Evolutionary conservation across 2,888 invertebrate genomes (phyloP).

Genomic region (Hydrotaea cyrtoneurina): DNA sequence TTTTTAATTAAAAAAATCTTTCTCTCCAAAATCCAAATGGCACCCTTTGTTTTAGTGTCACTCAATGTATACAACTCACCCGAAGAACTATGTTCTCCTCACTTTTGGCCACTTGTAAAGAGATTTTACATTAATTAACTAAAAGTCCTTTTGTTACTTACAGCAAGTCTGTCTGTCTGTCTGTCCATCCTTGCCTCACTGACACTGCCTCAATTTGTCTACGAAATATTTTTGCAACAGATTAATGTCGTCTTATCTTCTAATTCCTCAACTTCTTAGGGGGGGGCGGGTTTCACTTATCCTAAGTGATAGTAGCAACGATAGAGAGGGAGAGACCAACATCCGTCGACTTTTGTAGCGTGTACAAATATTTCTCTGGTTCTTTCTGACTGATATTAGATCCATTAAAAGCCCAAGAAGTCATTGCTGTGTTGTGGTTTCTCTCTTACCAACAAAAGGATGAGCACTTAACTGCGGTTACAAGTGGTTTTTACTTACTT

Average conservation of each 20-base stretch:
- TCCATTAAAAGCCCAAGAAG: constrained; percentile 12
- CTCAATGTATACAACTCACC: neutral
- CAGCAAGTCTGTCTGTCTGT: neutral
- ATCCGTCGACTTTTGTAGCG: neutral
- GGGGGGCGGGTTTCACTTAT: neutral
- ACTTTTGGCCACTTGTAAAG: constrained; percentile 30
- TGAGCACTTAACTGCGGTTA: constrained; percentile 8
- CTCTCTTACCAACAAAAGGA: neutral
- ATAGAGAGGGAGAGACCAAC: neutral
- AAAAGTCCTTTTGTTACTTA: constrained; percentile 14
- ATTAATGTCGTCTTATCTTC: constrained; percentile 27
- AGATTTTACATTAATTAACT: constrained; percentile 50
- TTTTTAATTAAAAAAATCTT: too few relatives aligned
- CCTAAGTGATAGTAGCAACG: neutral
- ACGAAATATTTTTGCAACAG: constrained; percentile 11
- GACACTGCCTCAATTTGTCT: constrained; percentile 1
- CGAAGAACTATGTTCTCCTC: too few relatives aligned
- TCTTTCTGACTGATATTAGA: neutral
- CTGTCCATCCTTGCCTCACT: neutral
- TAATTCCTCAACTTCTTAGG: constrained; percentile 6
- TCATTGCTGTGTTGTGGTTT: neutral
- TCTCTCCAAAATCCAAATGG: neutral
- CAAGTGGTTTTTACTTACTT: constrained; percentile 2
- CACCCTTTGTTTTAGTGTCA: neutral
- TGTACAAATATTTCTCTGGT: neutral